A percentile compares a stretch with the other conserved stretches of the same genome.
Conservation (phyloP, 1,140 invertebrate genomes). For the Drosophila guanche region DNA sequence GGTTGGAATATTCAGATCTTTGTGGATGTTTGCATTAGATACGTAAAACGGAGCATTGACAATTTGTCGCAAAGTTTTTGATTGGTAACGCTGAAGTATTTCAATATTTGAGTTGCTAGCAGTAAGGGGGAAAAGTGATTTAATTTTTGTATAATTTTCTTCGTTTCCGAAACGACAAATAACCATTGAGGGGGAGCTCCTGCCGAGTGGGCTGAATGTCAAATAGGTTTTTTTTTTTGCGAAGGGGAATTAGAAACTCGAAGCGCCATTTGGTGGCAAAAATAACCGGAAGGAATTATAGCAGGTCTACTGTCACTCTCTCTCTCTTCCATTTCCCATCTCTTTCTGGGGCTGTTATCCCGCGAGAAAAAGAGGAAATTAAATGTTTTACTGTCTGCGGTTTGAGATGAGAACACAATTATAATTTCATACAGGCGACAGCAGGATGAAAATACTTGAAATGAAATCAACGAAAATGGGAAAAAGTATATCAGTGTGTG, state of each 20-base stretch:
- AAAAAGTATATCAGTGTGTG: conserved; percentile 33
- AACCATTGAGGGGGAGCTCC: conserved; percentile 2
- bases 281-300: conserved; percentile 80
- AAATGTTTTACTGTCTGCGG: conserved; percentile 80
- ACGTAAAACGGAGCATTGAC: too few relatives aligned
- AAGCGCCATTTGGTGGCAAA: conserved; percentile 59
- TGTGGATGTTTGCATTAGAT: too few relatives aligned
- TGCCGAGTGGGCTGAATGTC: conserved; percentile 10
- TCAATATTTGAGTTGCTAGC: too few relatives aligned
- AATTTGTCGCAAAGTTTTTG: too few relatives aligned
- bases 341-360: conserved; percentile 19
- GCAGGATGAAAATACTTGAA: conserved; percentile 51
- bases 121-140: conserved; percentile 66
- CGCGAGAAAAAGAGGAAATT: conserved; percentile 64
- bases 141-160: conserved; percentile 65
- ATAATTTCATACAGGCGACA: conserved; percentile 63
- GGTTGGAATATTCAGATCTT: too few relatives aligned
- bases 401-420: conserved; percentile 59
- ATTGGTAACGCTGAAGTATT: too few relatives aligned
- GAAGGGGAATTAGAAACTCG: conserved; percentile 69
- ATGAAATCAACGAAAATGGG: conserved; percentile 64
- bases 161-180: conserved; percentile 32
- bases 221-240: conserved; percentile 58
- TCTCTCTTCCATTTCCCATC: background rate
- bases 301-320: conserved; percentile 22